These are phyloP conservation scores for Chirona hameri DNA, from an alignment of 2,888 invertebrate genomes.

Conservation along the genomic window DNA sequence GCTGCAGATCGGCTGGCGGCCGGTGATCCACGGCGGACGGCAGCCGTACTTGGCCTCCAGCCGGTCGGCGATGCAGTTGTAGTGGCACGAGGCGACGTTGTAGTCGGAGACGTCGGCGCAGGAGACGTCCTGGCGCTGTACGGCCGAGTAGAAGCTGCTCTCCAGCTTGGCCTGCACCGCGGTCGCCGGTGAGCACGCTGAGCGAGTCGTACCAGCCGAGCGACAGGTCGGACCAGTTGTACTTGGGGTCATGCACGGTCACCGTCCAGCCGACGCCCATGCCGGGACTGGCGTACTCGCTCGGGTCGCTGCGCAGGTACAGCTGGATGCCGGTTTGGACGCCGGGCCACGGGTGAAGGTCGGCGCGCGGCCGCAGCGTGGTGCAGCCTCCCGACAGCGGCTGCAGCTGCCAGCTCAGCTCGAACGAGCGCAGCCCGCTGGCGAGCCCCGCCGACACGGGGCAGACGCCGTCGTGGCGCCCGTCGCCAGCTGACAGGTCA, in stretches of 20 bases:
- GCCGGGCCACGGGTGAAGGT: neutral
- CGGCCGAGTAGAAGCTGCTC: neutral
- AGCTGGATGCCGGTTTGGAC: neutral
- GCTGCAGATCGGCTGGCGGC: neutral
- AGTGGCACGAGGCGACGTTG: neutral
- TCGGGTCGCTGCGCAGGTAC: neutral
- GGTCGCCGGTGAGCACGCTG: neutral
- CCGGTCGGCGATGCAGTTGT: neutral
- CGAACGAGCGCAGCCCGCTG: neutral
- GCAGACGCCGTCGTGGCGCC: neutral
- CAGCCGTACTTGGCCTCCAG: neutral
- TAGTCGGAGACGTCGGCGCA: neutral
- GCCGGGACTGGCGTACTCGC: neutral
- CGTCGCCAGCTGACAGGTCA: slow-evolving; percentile 3
- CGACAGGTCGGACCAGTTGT: slow-evolving; percentile 5
- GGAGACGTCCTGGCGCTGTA: neutral
- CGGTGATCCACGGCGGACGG: neutral
- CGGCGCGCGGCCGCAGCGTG: slow-evolving; percentile 10
- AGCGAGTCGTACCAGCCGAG: slow-evolving; percentile 9
- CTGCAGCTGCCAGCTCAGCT: neutral
- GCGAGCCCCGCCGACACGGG: neutral
- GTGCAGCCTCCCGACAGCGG: slow-evolving; percentile 3
- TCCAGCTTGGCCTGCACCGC: slow-evolving; percentile 25
- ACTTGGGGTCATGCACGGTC: slow-evolving; percentile 2
- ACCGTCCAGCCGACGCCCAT: slow-evolving; percentile 7